Evolutionary conservation across 1,140 invertebrate genomes (phyloP).

Genomic region (Drosophila ercepeae): DNA sequence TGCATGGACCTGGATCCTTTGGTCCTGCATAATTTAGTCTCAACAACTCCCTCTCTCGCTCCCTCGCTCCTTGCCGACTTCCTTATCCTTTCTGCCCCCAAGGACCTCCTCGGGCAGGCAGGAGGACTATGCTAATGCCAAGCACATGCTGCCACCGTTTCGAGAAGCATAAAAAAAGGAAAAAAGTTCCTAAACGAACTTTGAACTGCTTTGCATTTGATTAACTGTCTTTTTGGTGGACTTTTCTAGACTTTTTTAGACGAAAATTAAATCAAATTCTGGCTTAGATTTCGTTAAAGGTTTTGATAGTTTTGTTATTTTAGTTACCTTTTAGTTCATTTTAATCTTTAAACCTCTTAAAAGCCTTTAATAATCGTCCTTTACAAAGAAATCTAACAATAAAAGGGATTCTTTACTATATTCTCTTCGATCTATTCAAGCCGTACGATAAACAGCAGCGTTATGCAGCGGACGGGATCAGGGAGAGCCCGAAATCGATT

Average conservation of each 20-base stretch:
- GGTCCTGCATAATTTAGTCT: slow-evolving; percentile 42
- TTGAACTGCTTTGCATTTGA: slow-evolving; percentile 30
- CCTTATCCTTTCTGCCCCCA: neutral
- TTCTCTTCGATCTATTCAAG: too few relatives aligned
- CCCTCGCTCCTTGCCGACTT: neutral
- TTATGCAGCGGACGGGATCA: too few relatives aligned
- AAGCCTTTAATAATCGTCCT: too few relatives aligned
- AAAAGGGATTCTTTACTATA: too few relatives aligned
- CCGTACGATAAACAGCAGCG: too few relatives aligned
- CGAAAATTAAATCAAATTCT: neutral
- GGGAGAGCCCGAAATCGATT: too few relatives aligned
- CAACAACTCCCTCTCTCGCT: neutral
- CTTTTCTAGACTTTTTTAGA: neutral
- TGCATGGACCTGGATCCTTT: slow-evolving; percentile 40
- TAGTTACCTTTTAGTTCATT: too few relatives aligned
- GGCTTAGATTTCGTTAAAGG: slow-evolving; percentile 1
- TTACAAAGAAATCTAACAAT: too few relatives aligned
- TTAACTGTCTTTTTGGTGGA: slow-evolving; percentile 15
- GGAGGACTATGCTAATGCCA: slow-evolving; percentile 28
- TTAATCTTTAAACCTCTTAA: too few relatives aligned
- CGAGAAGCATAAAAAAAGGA: neutral
- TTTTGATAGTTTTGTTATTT: too few relatives aligned
- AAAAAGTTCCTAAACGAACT: slow-evolving; percentile 23
- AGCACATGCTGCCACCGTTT: slow-evolving; percentile 16
- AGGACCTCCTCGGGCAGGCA: neutral